phyloP scores from a whole-genome alignment of 2,888 invertebrate genomes.

The Drosophila antonietae region DNA sequence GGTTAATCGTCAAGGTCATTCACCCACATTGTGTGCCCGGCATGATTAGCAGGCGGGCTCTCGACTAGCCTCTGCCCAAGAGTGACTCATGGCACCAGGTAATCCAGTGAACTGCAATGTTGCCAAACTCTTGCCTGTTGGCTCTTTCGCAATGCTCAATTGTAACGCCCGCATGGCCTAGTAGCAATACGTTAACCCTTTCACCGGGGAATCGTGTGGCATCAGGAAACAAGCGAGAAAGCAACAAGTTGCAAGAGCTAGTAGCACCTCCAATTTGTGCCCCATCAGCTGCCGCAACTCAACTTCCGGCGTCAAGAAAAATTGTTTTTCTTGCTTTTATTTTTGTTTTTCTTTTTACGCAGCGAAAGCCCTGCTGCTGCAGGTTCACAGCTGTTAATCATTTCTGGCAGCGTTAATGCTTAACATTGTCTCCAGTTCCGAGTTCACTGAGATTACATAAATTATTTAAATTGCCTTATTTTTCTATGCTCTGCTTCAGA shows the following conservation, averaged over 20 bases:
- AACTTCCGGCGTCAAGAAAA: conserved; percentile 48
- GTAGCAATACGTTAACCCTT: conserved; percentile 17
- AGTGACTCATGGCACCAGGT: conserved; percentile 32
- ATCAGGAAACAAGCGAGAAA: conserved; percentile 27
- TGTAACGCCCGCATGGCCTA: conserved; percentile 46
- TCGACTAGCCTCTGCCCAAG: conserved; percentile 1
- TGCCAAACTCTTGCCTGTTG: background rate
- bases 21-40: conserved; percentile 71
- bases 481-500: background rate
- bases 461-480: conserved; percentile 24
- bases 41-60: conserved; percentile 32
- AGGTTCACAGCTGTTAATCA: conserved; percentile 47
- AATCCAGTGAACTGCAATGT: background rate
- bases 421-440: conserved; percentile 15
- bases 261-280: conserved; percentile 27
- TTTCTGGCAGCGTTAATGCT: conserved; percentile 41
- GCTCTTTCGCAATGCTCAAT: conserved; percentile 43
- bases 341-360: conserved; percentile 5
- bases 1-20: conserved; percentile 72
- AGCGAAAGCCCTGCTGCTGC: conserved; percentile 49
- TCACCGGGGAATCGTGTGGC: conserved; percentile 17
- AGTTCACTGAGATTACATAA: conserved; percentile 41
- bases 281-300: conserved; percentile 24
- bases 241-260: conserved; percentile 9
- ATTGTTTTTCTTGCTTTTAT: conserved; percentile 7